Conservation (phyloP, 2,113 vertebrate species). For the Sardina pilchardus region DNA sequence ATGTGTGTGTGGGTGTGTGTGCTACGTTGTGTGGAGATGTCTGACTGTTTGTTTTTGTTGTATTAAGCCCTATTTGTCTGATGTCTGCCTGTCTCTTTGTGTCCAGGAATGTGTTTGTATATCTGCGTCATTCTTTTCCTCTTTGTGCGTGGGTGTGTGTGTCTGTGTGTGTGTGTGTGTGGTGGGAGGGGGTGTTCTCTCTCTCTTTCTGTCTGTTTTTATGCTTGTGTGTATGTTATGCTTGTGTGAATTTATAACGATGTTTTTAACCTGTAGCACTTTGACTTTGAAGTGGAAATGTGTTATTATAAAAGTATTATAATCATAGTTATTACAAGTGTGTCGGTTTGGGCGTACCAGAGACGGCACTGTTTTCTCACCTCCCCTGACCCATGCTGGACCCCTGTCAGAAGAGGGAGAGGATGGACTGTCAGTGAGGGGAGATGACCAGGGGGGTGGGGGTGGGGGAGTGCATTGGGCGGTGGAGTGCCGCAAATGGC, state of each 20-base stretch:
- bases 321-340: too few relatives aligned
- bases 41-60: slow-evolving; percentile 3
- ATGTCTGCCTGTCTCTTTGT: not conserved
- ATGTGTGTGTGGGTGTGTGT: too few relatives aligned
- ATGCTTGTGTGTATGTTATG: too few relatives aligned
- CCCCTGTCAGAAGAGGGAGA: not conserved
- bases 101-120: not conserved
- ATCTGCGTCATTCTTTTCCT: not conserved
- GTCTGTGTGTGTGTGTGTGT: not conserved
- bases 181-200: not conserved
- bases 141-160: not conserved
- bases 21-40: not conserved
- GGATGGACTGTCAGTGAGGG: not conserved
- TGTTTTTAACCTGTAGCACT: too few relatives aligned
- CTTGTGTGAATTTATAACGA: too few relatives aligned
- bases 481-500: not conserved
- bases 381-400: slow-evolving; percentile 25
- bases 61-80: not conserved
- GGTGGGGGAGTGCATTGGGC: not conserved
- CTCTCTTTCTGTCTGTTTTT: too few relatives aligned
- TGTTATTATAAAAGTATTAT: too few relatives aligned
- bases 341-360: not conserved
- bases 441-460: not conserved
- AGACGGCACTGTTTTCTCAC: slow-evolving; percentile 7
- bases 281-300: too few relatives aligned